Percentiles rank a stretch among this genome's conserved stretches.
phyloP scores from a whole-genome alignment of 2,797 vertebrate species.

The Dicrostonyx torquatus region DNA sequence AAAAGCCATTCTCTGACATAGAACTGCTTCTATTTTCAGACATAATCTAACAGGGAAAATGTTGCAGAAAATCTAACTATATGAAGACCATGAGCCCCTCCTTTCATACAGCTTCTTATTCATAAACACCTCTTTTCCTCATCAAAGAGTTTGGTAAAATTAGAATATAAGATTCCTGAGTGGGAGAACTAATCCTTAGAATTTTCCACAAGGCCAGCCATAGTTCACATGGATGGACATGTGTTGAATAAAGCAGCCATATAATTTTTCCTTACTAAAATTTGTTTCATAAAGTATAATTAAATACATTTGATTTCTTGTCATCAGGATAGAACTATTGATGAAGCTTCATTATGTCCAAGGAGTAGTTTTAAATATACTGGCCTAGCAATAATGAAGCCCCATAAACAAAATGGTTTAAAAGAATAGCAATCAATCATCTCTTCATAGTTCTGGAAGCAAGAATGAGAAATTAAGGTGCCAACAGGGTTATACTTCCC shows the following conservation, averaged over 20 bases:
- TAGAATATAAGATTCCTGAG: constrained; percentile 4
- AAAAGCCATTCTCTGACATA: not conserved
- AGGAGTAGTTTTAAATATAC: not conserved
- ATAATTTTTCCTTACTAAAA: constrained; percentile 42
- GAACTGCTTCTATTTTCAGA: not conserved
- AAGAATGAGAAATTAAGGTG: not conserved
- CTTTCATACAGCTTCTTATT: constrained; percentile 32
- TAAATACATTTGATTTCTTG: constrained; percentile 14
- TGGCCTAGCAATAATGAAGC: not conserved
- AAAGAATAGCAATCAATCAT: not conserved
- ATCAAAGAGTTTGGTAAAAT: constrained; percentile 51
- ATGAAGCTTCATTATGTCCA: not conserved
- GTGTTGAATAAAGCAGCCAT: constrained; percentile 49
- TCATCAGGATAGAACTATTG: constrained; percentile 29
- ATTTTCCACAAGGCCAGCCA: not conserved
- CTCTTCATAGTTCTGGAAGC: not conserved
- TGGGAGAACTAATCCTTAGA: not conserved
- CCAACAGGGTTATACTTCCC: accelerated
- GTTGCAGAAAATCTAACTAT: not conserved
- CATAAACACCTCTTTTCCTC: not conserved
- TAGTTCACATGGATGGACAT: not conserved
- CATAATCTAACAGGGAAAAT: not conserved
- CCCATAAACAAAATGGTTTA: not conserved
- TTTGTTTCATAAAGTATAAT: not conserved
- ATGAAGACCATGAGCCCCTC: not conserved